phyloP scores from a whole-genome alignment of 2,888 invertebrate species.

The Dilophus febrilis region DNA sequence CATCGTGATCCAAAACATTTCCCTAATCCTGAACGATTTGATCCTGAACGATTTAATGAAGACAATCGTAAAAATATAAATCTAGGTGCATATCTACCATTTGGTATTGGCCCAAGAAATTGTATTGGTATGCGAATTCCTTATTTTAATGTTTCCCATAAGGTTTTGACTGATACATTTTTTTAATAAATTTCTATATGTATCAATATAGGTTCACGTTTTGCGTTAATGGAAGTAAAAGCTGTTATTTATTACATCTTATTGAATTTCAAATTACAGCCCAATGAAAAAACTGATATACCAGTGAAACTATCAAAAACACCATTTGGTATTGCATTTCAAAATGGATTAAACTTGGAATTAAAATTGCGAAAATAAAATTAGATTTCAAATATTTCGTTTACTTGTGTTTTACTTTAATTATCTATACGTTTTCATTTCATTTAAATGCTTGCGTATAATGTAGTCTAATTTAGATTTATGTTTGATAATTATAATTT shows the following conservation, averaged over 20 bases:
- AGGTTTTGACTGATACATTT: background rate
- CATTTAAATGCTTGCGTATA: too few species aligned
- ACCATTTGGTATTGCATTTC: background rate
- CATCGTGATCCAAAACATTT: slow-evolving; percentile 36
- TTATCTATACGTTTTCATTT: too few species aligned
- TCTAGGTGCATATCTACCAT: slow-evolving; percentile 34
- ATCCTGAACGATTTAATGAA: slow-evolving; percentile 40
- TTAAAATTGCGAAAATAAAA: background rate
- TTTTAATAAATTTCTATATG: slow-evolving; percentile 5
- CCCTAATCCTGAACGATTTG: slow-evolving; percentile 37
- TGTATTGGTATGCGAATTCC: slow-evolving; percentile 38
- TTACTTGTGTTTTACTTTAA: too few species aligned
- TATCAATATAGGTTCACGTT: slow-evolving; percentile 10
- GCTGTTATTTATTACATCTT: slow-evolving; percentile 7
- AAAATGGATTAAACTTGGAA: background rate
- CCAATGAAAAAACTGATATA: slow-evolving; percentile 5
- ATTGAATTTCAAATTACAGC: slow-evolving; percentile 5
- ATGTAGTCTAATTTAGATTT: too few species aligned
- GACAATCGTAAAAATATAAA: slow-evolving; percentile 35
- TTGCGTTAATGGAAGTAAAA: slow-evolving; percentile 10
- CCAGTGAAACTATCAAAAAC: slow-evolving; percentile 5
- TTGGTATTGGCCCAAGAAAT: slow-evolving; percentile 41
- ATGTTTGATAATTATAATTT: too few species aligned
- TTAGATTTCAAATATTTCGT: too few species aligned
- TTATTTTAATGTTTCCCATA: too few species aligned